Conservation (phyloP, 2,113 vertebrate species). For the Hydrochoerus hydrochaeris region DNA sequence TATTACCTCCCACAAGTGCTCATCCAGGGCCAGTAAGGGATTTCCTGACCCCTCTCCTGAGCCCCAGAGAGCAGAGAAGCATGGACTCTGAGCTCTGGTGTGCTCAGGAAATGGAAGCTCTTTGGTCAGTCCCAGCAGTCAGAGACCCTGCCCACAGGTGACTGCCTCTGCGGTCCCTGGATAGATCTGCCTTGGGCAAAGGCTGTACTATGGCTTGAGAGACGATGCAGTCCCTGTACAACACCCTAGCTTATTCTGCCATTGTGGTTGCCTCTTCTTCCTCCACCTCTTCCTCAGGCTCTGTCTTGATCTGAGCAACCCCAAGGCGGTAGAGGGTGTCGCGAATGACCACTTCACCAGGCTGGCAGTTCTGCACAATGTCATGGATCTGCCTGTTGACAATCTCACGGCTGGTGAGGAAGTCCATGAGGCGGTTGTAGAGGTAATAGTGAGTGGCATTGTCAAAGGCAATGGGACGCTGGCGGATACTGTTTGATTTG, state of each 20-base stretch:
- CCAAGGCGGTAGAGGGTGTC: constrained; percentile 96
- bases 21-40: background rate
- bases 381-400: constrained; percentile 96
- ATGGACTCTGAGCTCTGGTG: background rate
- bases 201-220: constrained; percentile 61
- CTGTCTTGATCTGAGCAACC: constrained; percentile 96
- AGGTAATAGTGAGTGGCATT: constrained; percentile 98
- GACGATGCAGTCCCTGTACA: constrained; percentile 41
- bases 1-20: background rate
- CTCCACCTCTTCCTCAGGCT: constrained; percentile 85
- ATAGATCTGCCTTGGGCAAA: constrained; percentile 16
- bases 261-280: constrained; percentile 80
- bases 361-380: constrained; percentile 94
- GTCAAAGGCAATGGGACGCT: constrained; percentile 89
- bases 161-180: background rate
- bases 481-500: constrained; percentile 82
- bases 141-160: constrained; percentile 61
- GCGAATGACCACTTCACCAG: constrained; percentile 96
- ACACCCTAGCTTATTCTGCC: constrained; percentile 70
- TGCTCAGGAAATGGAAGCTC: constrained; percentile 83
- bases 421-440: constrained; percentile 97
- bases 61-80: background rate
- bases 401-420: constrained; percentile 95
- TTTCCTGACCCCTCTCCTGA: background rate
- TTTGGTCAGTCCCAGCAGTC: constrained; percentile 86